Evolutionary conservation across 2,797 vertebrate genomes (phyloP).

Genomic region (Rhynchonycteris naso): DNA sequence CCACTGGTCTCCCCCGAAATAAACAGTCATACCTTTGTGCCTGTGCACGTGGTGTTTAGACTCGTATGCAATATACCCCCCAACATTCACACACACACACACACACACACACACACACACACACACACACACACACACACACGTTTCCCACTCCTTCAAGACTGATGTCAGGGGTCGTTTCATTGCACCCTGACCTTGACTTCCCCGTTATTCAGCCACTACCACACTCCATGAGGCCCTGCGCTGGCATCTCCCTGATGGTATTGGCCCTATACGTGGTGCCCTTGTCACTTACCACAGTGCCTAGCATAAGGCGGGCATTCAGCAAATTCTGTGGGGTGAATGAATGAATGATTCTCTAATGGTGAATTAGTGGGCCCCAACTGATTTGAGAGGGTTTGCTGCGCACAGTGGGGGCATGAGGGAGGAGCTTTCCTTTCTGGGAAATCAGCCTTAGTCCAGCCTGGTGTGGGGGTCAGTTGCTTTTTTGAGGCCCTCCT

Average conservation of each 20-base stretch:
- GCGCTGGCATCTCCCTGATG: accelerated
- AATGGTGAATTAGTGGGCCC: neutral
- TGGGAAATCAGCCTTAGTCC: neutral
- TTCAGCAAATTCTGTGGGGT: neutral
- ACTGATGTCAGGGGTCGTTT: neutral
- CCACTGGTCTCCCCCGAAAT: neutral
- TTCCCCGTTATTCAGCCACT: neutral
- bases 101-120: neutral
- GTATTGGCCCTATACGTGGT: neutral
- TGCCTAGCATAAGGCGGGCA: neutral
- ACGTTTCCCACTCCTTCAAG: neutral
- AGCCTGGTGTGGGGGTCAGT: neutral
- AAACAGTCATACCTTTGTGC: neutral
- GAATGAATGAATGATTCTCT: neutral
- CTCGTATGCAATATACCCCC: too few relatives aligned
- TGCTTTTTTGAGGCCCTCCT: neutral
- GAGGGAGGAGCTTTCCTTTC: neutral
- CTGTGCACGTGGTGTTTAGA: accelerated
- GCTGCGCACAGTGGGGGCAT: neutral
- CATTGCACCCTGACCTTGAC: neutral
- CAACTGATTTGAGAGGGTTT: neutral
- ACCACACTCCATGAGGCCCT: neutral
- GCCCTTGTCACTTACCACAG: neutral
- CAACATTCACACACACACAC: too few relatives aligned
- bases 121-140: too few relatives aligned